A percentile compares a stretch with the other conserved stretches of the same genome.
Evolutionary conservation across 2,888 invertebrate genomes (phyloP).

Genomic region (Toxonevra muliebris): DNA sequence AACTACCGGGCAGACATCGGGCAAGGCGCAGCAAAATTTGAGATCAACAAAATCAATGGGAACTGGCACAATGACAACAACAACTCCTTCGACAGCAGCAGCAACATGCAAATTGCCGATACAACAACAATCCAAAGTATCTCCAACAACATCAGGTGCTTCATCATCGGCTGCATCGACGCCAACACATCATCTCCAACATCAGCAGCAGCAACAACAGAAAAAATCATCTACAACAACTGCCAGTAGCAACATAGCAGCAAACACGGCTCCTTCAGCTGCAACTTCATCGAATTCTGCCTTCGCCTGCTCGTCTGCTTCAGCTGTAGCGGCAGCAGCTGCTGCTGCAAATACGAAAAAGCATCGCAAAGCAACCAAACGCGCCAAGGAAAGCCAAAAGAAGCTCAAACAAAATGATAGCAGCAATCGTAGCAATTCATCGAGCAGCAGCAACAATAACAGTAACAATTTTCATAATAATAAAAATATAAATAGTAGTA

Average conservation of each 20-base stretch:
- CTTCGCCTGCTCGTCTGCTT: not conserved
- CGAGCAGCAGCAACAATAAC: slow-evolving; percentile 36
- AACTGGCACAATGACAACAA: not conserved
- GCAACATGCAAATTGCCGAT: slow-evolving; percentile 7
- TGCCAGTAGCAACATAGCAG: slow-evolving; percentile 18
- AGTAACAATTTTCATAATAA: slow-evolving; percentile 34
- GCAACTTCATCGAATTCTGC: not conserved
- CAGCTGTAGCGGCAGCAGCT: slow-evolving; percentile 7
- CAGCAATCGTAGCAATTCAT: slow-evolving; percentile 30
- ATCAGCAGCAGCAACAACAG: slow-evolving; percentile 30
- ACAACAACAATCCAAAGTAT: slow-evolving; percentile 16
- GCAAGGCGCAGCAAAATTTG: not conserved
- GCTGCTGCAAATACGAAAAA: slow-evolving; percentile 39
- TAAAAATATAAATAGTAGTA: slow-evolving; percentile 30
- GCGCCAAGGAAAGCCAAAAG: slow-evolving; percentile 54
- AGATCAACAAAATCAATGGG: not conserved
- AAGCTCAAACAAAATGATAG: slow-evolving; percentile 40
- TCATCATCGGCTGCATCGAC: slow-evolving; percentile 53
- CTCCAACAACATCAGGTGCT: slow-evolving; percentile 38
- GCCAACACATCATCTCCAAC: slow-evolving; percentile 46
- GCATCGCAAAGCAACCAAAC: slow-evolving; percentile 49
- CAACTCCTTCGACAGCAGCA: not conserved
- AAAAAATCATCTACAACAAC: slow-evolving; percentile 8
- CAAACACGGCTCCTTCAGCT: slow-evolving; percentile 1
- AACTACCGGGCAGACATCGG: not conserved